Evolutionary conservation across 92 coral and sea anemone genomes (phyloP).

Genomic region (Porites rus): DNA sequence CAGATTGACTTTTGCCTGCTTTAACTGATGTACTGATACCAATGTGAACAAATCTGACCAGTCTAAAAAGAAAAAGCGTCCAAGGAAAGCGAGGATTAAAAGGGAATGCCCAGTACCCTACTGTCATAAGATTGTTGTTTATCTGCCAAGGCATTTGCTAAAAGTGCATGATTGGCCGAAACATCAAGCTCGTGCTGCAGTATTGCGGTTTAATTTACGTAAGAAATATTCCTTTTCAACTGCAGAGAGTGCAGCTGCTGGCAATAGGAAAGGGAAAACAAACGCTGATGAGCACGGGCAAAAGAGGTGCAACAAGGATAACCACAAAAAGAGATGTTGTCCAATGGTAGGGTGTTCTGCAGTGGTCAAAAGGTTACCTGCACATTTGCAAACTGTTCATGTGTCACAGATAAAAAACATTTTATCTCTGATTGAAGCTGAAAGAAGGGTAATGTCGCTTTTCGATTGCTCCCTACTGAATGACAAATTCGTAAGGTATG

Average conservation of each 20-base stretch:
- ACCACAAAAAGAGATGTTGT: slow-evolving; percentile 43
- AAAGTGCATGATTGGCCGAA: slow-evolving; percentile 28
- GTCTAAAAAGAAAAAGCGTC: slow-evolving; percentile 37
- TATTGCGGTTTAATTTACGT: slow-evolving; percentile 34
- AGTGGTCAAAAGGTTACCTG: slow-evolving; percentile 48
- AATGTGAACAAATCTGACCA: slow-evolving; percentile 37
- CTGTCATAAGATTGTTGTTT: slow-evolving; percentile 40
- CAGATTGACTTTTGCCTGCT: no score
- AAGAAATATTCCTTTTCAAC: slow-evolving; percentile 41
- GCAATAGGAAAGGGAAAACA: slow-evolving; percentile 36
- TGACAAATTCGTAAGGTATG: slow-evolving; percentile 32
- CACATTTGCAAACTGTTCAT: slow-evolving; percentile 53
- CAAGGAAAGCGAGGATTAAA: slow-evolving; percentile 40
- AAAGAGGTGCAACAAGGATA: slow-evolving; percentile 31
- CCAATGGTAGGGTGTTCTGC: slow-evolving; percentile 42
- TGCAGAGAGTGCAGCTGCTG: slow-evolving; percentile 40
- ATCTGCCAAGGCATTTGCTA: slow-evolving; percentile 33
- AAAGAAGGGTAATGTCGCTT: slow-evolving; percentile 10
- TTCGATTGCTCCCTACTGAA: slow-evolving; percentile 38
- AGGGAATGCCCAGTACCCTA: slow-evolving; percentile 37
- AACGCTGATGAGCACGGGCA: slow-evolving; percentile 24
- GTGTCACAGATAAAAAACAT: slow-evolving; percentile 35
- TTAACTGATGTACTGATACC: neutral
- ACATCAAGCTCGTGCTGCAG: slow-evolving; percentile 41
- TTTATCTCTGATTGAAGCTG: slow-evolving; percentile 26